Evolutionary conservation across 2,888 invertebrate genomes (phyloP).

Genomic region (Calameuta idolon): DNA sequence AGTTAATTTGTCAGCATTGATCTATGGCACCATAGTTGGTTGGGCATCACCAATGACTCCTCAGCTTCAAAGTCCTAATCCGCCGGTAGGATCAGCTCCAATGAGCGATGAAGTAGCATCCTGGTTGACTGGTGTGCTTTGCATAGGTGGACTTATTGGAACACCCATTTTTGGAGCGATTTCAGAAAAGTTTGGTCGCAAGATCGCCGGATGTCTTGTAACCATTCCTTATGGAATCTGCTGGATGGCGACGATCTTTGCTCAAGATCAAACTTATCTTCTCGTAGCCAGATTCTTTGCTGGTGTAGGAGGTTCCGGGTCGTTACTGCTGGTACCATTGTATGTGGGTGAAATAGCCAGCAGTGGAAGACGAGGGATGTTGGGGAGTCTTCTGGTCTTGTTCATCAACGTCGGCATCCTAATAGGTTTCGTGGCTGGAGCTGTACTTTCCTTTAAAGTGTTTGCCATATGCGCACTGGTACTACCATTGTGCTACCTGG

Average conservation of each 20-base stretch:
- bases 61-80: slow-evolving; percentile 62
- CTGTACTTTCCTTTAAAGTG: slow-evolving; percentile 63
- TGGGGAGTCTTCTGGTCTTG: slow-evolving; percentile 70
- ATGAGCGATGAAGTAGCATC: slow-evolving; percentile 69
- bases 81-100: slow-evolving; percentile 66
- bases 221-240: slow-evolving; percentile 71
- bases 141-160: slow-evolving; percentile 70
- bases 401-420: slow-evolving; percentile 67
- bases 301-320: slow-evolving; percentile 72
- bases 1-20: slow-evolving; percentile 65
- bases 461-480: slow-evolving; percentile 65
- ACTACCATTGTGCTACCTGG: slow-evolving; percentile 64
- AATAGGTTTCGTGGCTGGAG: slow-evolving; percentile 65
- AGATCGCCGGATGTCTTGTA: slow-evolving; percentile 69
- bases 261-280: slow-evolving; percentile 66
- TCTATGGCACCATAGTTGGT: slow-evolving; percentile 67
- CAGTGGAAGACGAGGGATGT: slow-evolving; percentile 68
- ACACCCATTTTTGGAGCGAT: slow-evolving; percentile 68
- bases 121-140: slow-evolving; percentile 71
- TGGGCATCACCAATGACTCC: slow-evolving; percentile 73
- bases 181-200: slow-evolving; percentile 70
- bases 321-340: slow-evolving; percentile 72
- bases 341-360: slow-evolving; percentile 76
- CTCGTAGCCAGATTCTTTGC: slow-evolving; percentile 71
- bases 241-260: slow-evolving; percentile 71